Evolutionary conservation across 53 echinoderm and acorn worm species (phyloP), one percentile per base, ranked within the genome.

Genomic region (Henricia sp.): DNA sequence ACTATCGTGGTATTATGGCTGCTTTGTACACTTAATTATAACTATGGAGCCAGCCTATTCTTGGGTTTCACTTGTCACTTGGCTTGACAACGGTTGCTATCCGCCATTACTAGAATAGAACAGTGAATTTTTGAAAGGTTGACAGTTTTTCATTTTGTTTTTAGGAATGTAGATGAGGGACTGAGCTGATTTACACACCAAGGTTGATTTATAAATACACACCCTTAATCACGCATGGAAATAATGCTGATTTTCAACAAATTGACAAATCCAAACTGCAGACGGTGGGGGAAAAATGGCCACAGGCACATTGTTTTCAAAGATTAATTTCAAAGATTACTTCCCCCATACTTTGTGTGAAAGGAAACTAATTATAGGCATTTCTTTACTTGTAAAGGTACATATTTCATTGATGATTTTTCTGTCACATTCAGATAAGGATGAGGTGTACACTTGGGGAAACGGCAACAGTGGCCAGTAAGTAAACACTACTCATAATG

Each of bases 381-480:
- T 46, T 46, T 10, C 16, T 0, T 46, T 10, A 46, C 48, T 46
- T 46, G 48, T 46, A 16, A 46, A 12, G 11, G 16, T 46, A 16
- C 11, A 46, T 46, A 10, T 46, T 5, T 53, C 3, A n/a, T 53
- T 53, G 6, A 16, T 53, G 53, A n/a, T 28, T 83, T 89, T 33
- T 80, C 41, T 38, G 51, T 85, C 41, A 50, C 42, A 51, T 82
- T 32, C 88, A 96, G 96, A 89, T 50, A 20, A 68, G 3, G 84
- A 88, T 91, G 84, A 96, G n/a, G 70, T 93, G 2, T 85, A 87
- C 39, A 87, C 89, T 30, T 96, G 93, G 93, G 96, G 96, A 0
- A 96, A 96, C 74, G 88, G 96, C 35, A 91, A 91, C 70, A 96
- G 96, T 90, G 96, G 96, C 33, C 96, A 96, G 96, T 96, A 85